These are phyloP conservation scores for Paracyclopina nana DNA, from an alignment of 1,140 invertebrate genomes.

Conservation along the genomic window DNA sequence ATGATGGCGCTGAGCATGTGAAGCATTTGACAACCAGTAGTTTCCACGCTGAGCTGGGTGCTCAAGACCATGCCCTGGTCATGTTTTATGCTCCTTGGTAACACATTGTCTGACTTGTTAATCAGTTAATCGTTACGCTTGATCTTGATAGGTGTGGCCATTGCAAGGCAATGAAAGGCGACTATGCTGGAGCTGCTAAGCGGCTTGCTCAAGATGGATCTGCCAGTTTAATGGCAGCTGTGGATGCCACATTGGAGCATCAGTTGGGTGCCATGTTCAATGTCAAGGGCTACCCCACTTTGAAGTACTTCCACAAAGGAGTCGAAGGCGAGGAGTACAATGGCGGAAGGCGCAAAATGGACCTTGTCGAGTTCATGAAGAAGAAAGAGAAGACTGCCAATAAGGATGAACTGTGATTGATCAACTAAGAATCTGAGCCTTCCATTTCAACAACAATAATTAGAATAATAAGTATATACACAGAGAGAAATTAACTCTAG, in stretches of 20 bases:
- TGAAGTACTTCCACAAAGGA: slow-evolving; percentile 56
- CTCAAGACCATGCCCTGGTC: slow-evolving; percentile 31
- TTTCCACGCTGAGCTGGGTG: slow-evolving; percentile 31
- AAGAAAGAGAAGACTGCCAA: too few relatives aligned
- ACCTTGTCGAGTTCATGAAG: neutral
- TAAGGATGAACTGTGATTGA: too few relatives aligned
- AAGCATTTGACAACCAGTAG: slow-evolving; percentile 30
- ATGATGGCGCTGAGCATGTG: slow-evolving; percentile 29
- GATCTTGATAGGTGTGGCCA: slow-evolving; percentile 23
- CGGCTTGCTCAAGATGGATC: slow-evolving; percentile 56
- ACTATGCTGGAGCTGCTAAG: slow-evolving; percentile 7
- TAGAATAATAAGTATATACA: too few relatives aligned
- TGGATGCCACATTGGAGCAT: slow-evolving; percentile 57
- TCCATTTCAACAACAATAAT: too few relatives aligned
- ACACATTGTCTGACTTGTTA: too few relatives aligned
- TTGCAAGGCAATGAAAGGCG: slow-evolving; percentile 18
- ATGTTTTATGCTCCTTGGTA: slow-evolving; percentile 42
- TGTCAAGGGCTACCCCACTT: slow-evolving; percentile 60
- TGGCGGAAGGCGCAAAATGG: neutral
- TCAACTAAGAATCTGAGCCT: too few relatives aligned
- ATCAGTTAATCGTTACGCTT: too few relatives aligned
- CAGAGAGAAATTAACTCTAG: too few relatives aligned
- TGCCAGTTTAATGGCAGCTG: slow-evolving; percentile 47
- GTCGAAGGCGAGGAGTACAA: slow-evolving; percentile 19
- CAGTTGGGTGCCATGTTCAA: slow-evolving; percentile 38